Base-by-base conservation (phyloP, 2,113 vertebrate species). In the Alectura lathami region DNA sequence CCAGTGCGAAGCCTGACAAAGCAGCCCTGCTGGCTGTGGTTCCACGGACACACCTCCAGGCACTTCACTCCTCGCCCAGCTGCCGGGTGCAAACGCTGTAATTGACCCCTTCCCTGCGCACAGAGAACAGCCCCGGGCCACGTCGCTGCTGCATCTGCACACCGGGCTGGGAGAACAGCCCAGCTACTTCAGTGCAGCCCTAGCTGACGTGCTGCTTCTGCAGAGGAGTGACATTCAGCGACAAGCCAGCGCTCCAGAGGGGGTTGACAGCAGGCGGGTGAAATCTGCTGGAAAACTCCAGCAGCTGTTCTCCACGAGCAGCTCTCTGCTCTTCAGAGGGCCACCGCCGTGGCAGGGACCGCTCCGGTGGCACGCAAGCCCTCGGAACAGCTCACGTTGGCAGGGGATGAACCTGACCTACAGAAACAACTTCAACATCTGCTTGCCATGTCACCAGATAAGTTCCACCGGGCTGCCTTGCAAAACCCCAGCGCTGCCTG, bases 221-320 rank as follows among this genome's bases (percentile, higher is more conserved):
- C 73, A 45, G 4, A 10, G 51, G 23, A 17, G 78, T 11, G 51
- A 66, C 66, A 9, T 8, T n/a, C 57, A 9, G 17, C 78, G 11
- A 18, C 48, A 4, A 43, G 68, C 45, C 15, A 53, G 38, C 5
- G 13, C 38, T 43, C 73, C 57, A 8, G 27, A 1, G 47, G 38
- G 82, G 43, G 27, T 34, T 0, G 6, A 9, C 0, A 32, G 6
- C 56, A 1, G 2, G 60, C 38, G 18, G 22, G 27, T 40, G 22
- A 43, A 48, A 47, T 59, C 57, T 81, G 92, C 84, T 20, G 54
- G 50, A 32, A 60, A 80, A 66, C 76, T 83, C 40, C 42, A 8
- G 15, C 80, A 91, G 73, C 73, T 76, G 87, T 88, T 81, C 70
- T 16, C 57, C 8, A 6, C 0, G 0, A 43, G 84, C 22, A 0